Evolutionary conservation across 1,140 invertebrate species (phyloP), one percentile per base, ranked within the genome.

Genomic region (Drosophila mauritiana): DNA sequence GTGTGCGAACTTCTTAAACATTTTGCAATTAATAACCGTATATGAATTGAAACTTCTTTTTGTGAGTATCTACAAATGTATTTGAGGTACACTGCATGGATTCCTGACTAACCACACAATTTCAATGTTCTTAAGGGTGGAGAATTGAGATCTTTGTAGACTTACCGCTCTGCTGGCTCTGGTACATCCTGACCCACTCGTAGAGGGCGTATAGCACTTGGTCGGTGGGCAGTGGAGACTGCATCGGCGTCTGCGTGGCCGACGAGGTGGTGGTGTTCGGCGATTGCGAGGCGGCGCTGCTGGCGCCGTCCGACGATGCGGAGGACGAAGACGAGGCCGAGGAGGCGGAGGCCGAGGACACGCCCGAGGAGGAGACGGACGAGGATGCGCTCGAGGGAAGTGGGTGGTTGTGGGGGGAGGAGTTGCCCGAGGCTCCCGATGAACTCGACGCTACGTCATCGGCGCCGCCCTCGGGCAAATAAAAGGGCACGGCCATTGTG

Each of bases 201-300:
- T 75, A 92, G 15, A 92, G 69, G 65, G 91, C 91, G 59, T 91
- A 80, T 34, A 92, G 68, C 51, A 92, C 73, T 56, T 91, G 77
- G 63, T 91, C 90, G 22, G 79, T 74, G 52, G 84, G 76, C 70
- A 85, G 51, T 15, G 91, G 91, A 75, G 90, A 92, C 69, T 90
- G 91, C 85, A 92, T 90, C 34, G 91, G 91, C 59, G 91, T 92
- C 79, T 92, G 91, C 61, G 91, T 92, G 55, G 91, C 91, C 73
- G 91, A 92, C 46, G 82, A 86, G 72, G 91, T 91, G 51, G 90
- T 92, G 51, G 90, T 92, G 64, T 90, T 92, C 7, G 88, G 89
- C 13, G 91, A 88, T 62, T 91, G 85, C 15, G 85, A 90, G 55
- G 79, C 77, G 54, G 79, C 68, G 73, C 91, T 91, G 84, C 81